These are phyloP conservation scores for Nephrotoma flavescens DNA, from an alignment of 2,888 invertebrate species.

Conservation along the genomic window DNA sequence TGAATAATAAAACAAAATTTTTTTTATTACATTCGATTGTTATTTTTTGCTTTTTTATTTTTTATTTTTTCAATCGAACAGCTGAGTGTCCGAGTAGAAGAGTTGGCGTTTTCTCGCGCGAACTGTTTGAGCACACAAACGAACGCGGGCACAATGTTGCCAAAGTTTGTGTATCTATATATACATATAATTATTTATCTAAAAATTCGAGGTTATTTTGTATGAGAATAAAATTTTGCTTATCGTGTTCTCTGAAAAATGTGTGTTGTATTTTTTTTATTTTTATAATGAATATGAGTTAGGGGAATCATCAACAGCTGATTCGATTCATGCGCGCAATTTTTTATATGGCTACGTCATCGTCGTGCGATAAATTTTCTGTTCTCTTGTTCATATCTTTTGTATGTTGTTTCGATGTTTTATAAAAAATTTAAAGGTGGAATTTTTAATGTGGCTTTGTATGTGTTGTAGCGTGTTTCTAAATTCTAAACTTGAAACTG, in stretches of 20 bases:
- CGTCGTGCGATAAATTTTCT: not conserved
- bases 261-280: not conserved
- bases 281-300: not conserved
- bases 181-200: not conserved
- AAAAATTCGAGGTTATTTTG: not conserved
- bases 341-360: not conserved
- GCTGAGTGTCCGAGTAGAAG: not conserved
- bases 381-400: not conserved
- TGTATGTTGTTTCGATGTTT: not conserved
- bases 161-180: not conserved
- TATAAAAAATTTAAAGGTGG: not conserved
- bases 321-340: not conserved
- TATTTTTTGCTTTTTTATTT: not conserved
- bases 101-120: not conserved
- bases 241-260: not conserved
- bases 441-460: not conserved
- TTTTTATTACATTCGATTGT: not conserved
- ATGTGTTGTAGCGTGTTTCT: not conserved
- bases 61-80: not conserved
- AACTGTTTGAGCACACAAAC: not conserved
- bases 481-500: not conserved
- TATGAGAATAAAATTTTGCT: not conserved
- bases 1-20: not conserved
- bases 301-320: not conserved
- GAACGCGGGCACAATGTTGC: not conserved